These are phyloP conservation scores for Geopemphigus sp. DNA, from an alignment of 1,140 invertebrate genomes.

Conservation along the genomic window DNA sequence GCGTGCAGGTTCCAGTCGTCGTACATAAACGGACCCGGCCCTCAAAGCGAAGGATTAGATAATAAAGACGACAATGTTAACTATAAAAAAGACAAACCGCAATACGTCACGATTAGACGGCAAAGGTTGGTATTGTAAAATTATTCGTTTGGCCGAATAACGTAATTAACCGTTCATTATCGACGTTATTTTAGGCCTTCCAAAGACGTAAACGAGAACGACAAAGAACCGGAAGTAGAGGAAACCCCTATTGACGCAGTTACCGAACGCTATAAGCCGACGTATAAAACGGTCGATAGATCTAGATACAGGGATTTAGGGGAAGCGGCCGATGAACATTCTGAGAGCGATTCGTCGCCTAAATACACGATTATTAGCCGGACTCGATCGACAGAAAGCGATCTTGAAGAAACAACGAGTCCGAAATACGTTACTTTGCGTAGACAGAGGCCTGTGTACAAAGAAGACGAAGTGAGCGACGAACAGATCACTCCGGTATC, in stretches of 20 bases:
- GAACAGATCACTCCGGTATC: conserved; percentile 16
- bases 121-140: conserved; percentile 52
- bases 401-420: conserved; percentile 26
- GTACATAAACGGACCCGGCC: conserved; percentile 57
- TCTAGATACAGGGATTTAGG: conserved; percentile 26
- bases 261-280: conserved; percentile 20
- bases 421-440: conserved; percentile 41
- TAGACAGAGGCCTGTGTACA: conserved; percentile 9
- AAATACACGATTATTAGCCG: conserved; percentile 31
- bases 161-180: not conserved
- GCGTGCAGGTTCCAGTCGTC: conserved; percentile 52
- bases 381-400: conserved; percentile 27
- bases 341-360: conserved; percentile 21
- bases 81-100: conserved; percentile 61
- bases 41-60: conserved; percentile 70
- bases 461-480: conserved; percentile 19
- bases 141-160: not conserved
- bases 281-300: conserved; percentile 36
- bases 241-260: not conserved
- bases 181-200: conserved; percentile 28
- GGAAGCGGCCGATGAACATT: conserved; percentile 26
- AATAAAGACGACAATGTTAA: conserved; percentile 50
- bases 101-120: conserved; percentile 60
- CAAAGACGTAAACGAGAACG: conserved; percentile 41
- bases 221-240: conserved; percentile 14